phyloP scores from a whole-genome alignment of 1,140 invertebrate genomes.

The Ceratosolen fusciceps region DNA sequence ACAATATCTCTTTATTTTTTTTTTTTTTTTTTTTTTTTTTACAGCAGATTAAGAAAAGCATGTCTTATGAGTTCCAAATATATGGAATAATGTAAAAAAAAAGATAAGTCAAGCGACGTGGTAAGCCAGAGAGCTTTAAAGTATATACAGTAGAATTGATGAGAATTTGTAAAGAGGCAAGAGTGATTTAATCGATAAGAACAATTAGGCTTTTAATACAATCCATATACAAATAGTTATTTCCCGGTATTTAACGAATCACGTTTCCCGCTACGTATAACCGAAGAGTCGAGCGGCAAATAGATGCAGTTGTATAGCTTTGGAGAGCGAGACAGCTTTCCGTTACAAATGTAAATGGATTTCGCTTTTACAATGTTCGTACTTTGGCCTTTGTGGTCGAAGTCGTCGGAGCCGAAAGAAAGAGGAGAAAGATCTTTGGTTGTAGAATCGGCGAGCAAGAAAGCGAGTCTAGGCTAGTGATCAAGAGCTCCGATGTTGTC shows the following conservation, averaged over 20 bases:
- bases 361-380: not conserved
- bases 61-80: too few relatives aligned
- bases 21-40: too few relatives aligned
- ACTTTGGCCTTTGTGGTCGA: not conserved
- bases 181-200: too few relatives aligned
- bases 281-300: not conserved
- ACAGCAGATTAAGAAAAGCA: too few relatives aligned
- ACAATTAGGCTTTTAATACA: too few relatives aligned
- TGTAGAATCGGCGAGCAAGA: not conserved
- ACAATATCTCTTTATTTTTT: too few relatives aligned
- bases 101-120: too few relatives aligned
- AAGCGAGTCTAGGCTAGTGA: not conserved
- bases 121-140: too few relatives aligned
- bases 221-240: too few relatives aligned
- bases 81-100: too few relatives aligned
- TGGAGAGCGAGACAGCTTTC: not conserved
- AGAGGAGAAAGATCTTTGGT: not conserved
- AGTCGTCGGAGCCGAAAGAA: not conserved
- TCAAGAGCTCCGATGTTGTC: not conserved
- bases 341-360: constrained; percentile 23
- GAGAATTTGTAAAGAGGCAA: too few relatives aligned
- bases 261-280: not conserved
- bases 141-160: too few relatives aligned
- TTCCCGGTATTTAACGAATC: not conserved
- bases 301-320: not conserved